phyloP scores from a whole-genome alignment of 2,797 vertebrate genomes.

The Xiphophorus birchmanni region DNA sequence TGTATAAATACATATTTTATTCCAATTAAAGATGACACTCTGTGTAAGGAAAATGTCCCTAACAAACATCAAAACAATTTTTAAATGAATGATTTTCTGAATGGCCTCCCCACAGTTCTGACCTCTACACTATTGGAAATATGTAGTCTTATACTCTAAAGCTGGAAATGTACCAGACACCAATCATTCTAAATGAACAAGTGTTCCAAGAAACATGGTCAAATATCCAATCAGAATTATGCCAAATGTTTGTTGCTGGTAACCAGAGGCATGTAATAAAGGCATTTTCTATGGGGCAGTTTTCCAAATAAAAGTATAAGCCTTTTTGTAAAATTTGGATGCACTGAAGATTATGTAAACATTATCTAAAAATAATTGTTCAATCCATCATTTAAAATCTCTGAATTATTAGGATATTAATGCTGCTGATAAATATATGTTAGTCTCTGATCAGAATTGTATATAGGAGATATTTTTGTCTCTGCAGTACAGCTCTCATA shows the following conservation, averaged over 20 bases:
- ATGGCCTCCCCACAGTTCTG: not conserved
- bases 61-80: not conserved
- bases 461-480: constrained; percentile 15
- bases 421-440: not conserved
- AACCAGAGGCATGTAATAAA: not conserved
- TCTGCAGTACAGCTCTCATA: constrained; percentile 6
- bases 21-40: no score
- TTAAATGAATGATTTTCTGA: not conserved
- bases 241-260: not conserved
- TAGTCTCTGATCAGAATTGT: not conserved
- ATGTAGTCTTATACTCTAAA: not conserved
- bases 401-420: not conserved
- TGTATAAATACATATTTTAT: not conserved
- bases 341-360: not conserved
- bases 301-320: not conserved
- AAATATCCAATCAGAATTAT: not conserved
- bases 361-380: not conserved
- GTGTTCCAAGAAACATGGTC: not conserved
- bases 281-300: not conserved
- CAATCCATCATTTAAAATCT: not conserved
- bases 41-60: no score
- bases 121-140: not conserved
- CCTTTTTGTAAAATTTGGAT: not conserved
- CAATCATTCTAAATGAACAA: not conserved
- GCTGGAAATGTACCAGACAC: not conserved